Evolutionary conservation across 2,797 vertebrate species (phyloP), one percentile per base, ranked within the genome.

Genomic region (Megaceryle alcyon): DNA sequence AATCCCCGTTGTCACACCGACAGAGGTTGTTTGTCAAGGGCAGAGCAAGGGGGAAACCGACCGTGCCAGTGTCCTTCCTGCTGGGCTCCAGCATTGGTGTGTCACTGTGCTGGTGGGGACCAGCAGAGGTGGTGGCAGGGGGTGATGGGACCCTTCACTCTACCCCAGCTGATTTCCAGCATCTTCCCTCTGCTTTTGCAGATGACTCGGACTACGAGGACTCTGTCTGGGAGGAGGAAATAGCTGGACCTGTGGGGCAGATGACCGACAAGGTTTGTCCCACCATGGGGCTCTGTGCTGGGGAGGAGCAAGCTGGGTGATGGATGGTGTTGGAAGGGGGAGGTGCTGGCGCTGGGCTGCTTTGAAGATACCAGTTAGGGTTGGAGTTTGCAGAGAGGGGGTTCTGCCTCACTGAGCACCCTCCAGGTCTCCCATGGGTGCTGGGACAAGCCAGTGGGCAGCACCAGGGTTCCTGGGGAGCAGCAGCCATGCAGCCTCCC

Each of bases 141-240:
- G n/a, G 23, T 29, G 33, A 26, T 17, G 11, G 63, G 33, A 41
- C 28, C 49, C 25, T 17, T 66, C 31, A 6, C 17, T 23, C 61
- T 35, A 53, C 17, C 23, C 49, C 33, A 49, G 35, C 9, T 41
- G 37, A n/a, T 68, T 35, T 33, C 31, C 57, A 57, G 10, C 31
- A 6, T 44, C 46, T 90, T 75, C 57, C 19, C 14, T 65, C 37
- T 7, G 31, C 48, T 84, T 61, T 89, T 22, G 46, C 92, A 96
- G 95, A 96, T 94, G 95, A 94, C 56, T 95, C 94, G 2, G 95
- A 96, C 92, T 96, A 92, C 5, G 94, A 95, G 69, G 95, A 95
- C 69, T 41, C 37, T 1, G 29, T 63, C 53, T 90, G 64, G 77
- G 83, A 86, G 33, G 86, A 92, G 73, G 94, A 86, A 51, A 16